Evolutionary conservation across 2,797 vertebrate genomes (phyloP).

Genomic region (Syngnathus rostellatus): DNA sequence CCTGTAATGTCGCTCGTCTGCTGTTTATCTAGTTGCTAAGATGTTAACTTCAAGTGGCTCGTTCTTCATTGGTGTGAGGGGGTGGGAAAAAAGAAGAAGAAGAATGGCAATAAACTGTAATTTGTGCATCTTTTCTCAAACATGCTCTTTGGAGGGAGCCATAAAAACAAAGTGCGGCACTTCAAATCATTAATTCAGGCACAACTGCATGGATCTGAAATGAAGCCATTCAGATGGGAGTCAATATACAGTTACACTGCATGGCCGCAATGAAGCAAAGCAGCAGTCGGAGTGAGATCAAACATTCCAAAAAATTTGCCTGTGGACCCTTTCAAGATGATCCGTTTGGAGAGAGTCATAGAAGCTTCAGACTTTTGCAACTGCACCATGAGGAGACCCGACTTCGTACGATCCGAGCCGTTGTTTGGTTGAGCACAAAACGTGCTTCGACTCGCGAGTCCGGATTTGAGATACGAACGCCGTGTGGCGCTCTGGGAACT

Average conservation of each 20-base stretch:
- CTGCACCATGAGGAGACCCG: neutral
- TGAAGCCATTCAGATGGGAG: neutral
- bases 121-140: neutral
- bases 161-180: neutral
- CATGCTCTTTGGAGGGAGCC: neutral
- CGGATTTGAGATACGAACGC: too few relatives aligned
- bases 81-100: conserved; percentile 20
- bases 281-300: neutral
- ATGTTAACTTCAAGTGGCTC: conserved; percentile 30
- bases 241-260: neutral
- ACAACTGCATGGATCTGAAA: conserved; percentile 3
- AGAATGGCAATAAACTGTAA: conserved; percentile 8
- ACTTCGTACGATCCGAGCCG: neutral
- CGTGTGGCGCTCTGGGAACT: too few relatives aligned
- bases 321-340: too few relatives aligned
- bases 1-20: conserved; percentile 13
- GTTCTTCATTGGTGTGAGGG: conserved; percentile 23
- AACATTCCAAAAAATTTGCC: neutral
- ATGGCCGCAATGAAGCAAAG: neutral
- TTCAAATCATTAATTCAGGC: conserved; percentile 1
- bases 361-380: neutral
- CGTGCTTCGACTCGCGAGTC: too few relatives aligned
- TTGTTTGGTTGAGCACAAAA: too few relatives aligned
- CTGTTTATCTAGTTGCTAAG: conserved; percentile 2
- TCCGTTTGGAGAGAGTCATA: too few relatives aligned